Evolutionary conservation across 2,888 invertebrate genomes (phyloP).

Genomic region (Mythimna lalbum): DNA sequence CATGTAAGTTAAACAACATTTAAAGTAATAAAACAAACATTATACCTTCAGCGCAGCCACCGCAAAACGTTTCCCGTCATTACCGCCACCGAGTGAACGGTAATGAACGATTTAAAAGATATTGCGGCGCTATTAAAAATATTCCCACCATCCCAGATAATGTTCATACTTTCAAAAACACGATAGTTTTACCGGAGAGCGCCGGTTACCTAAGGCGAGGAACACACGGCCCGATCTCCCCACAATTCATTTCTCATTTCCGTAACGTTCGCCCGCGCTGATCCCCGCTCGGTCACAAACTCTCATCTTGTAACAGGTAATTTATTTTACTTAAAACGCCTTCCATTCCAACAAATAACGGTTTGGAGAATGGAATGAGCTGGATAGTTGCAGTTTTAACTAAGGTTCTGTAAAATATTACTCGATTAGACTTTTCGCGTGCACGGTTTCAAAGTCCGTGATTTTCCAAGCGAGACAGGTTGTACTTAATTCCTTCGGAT

Average conservation of each 20-base stretch:
- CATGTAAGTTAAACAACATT: conserved; percentile 37
- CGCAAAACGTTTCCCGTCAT: conserved; percentile 46
- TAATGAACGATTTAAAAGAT: conserved; percentile 62
- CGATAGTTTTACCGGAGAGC: conserved; percentile 61
- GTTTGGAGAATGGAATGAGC: conserved; percentile 67
- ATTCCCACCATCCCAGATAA: conserved; percentile 56
- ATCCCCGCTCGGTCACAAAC: conserved; percentile 76
- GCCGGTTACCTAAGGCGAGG: conserved; percentile 56
- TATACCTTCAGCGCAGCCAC: conserved; percentile 27
- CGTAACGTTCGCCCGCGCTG: conserved; percentile 70
- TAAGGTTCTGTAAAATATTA: conserved; percentile 67
- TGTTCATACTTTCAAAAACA: conserved; percentile 62
- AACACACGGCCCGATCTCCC: conserved; percentile 68
- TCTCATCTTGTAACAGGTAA: conserved; percentile 79
- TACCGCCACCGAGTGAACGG: conserved; percentile 46
- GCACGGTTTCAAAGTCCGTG: conserved; percentile 48
- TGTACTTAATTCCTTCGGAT: conserved; percentile 21
- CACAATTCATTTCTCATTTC: conserved; percentile 85
- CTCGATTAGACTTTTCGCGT: conserved; percentile 69
- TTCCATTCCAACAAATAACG: conserved; percentile 77
- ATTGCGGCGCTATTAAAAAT: conserved; percentile 60
- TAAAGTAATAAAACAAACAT: conserved; percentile 53
- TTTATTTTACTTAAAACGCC: conserved; percentile 80
- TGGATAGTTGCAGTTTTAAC: conserved; percentile 69
- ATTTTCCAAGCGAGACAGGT: conserved; percentile 51